phyloP scores from a whole-genome alignment of 2,797 vertebrate species.

The Remorina albescens region DNA sequence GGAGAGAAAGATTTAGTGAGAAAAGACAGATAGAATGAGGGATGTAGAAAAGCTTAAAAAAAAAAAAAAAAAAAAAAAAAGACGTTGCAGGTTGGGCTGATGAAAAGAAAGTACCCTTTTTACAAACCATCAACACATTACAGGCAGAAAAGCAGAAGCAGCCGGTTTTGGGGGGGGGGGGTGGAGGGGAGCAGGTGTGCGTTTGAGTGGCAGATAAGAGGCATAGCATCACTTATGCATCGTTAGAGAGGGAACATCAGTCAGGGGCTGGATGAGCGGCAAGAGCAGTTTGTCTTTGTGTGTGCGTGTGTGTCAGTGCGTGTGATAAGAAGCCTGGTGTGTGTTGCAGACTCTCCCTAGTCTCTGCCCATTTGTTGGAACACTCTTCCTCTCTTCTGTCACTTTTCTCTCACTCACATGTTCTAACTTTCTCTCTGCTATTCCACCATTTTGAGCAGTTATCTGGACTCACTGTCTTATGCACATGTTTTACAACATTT shows the following conservation, averaged over 20 bases:
- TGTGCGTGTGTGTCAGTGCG: constrained; percentile 45
- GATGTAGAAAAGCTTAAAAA: constrained; percentile 13
- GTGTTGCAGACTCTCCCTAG: constrained; percentile 44
- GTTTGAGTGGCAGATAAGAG: constrained; percentile 81
- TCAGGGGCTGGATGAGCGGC: constrained; percentile 62
- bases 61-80: not conserved
- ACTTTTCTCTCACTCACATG: constrained; percentile 9
- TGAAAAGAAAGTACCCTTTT: constrained; percentile 34
- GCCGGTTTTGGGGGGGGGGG: constrained; percentile 8
- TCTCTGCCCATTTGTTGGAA: constrained; percentile 51
- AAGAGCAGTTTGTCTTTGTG: constrained; percentile 57
- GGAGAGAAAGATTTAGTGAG: constrained; percentile 44
- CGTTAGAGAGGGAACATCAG: constrained; percentile 74
- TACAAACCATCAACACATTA: constrained; percentile 52
- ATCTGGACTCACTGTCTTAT: constrained; percentile 6
- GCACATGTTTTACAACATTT: not conserved
- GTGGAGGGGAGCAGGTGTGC: constrained; percentile 70
- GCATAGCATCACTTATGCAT: constrained; percentile 76
- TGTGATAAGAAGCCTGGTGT: constrained; percentile 60
- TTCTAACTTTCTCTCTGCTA: constrained; percentile 9
- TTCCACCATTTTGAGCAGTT: constrained; percentile 29
- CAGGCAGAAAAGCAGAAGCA: constrained; percentile 28
- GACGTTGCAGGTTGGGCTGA: constrained; percentile 19
- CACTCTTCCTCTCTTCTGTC: constrained; percentile 43
- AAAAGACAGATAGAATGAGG: constrained; percentile 43